Percentiles rank a stretch among this genome's conserved stretches.
These are phyloP conservation scores for Anolis sagrei DNA, from an alignment of 2,113 vertebrate genomes.

Conservation along the genomic window DNA sequence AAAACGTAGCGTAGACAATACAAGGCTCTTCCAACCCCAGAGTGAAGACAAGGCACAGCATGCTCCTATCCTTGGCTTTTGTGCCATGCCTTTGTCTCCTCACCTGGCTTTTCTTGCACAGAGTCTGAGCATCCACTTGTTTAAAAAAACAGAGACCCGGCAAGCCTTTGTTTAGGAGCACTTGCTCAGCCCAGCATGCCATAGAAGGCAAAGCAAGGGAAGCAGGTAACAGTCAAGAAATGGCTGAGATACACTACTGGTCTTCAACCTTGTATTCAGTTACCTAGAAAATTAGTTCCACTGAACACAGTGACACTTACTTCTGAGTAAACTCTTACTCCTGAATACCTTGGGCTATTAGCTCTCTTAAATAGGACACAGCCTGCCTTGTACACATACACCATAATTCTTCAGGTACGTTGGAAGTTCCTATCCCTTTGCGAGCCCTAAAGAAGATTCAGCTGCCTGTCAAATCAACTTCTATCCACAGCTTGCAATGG, in stretches of 20 bases:
- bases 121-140: constrained; percentile 8
- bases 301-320: background rate
- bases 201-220: background rate
- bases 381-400: too few species aligned
- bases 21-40: background rate
- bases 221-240: background rate
- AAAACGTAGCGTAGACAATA: background rate
- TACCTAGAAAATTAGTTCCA: background rate
- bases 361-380: too few species aligned
- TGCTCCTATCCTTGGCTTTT: constrained; percentile 9
- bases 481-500: too few species aligned
- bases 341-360: too few species aligned
- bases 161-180: background rate
- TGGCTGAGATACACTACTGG: background rate
- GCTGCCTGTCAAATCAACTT: too few species aligned
- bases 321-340: background rate
- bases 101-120: background rate
- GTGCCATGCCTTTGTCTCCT: constrained; percentile 9
- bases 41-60: constrained; percentile 13
- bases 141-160: background rate
- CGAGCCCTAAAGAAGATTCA: too few species aligned
- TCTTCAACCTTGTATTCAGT: background rate
- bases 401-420: too few species aligned
- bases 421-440: too few species aligned
- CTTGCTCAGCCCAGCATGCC: background rate